Evolutionary conservation across 2,113 vertebrate genomes (phyloP).

Genomic region (Perca flavescens): DNA sequence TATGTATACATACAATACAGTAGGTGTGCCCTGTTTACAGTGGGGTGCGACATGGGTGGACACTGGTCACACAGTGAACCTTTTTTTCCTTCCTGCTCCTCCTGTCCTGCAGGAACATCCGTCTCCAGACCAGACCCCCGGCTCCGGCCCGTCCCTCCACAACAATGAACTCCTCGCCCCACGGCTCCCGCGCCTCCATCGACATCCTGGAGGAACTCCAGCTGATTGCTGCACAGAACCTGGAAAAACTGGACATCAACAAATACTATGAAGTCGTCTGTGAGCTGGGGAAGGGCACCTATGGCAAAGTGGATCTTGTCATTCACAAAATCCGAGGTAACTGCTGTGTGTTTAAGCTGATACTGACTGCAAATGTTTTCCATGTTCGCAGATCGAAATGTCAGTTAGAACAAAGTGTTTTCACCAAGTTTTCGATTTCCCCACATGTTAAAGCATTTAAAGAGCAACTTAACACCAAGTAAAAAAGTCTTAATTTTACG

Average conservation of each 20-base stretch:
- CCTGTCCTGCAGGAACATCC: constrained; percentile 56
- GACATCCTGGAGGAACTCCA: constrained; percentile 87
- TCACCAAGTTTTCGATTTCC: background rate
- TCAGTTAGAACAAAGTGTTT: background rate
- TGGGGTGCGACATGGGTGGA: background rate
- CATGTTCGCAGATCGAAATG: too few species aligned
- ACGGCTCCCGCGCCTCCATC: constrained; percentile 71
- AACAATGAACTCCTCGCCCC: constrained; percentile 81
- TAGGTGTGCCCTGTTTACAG: constrained; percentile 3
- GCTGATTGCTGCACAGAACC: constrained; percentile 84
- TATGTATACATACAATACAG: background rate
- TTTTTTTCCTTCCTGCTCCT: constrained; percentile 63
- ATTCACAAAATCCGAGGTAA: constrained; percentile 86
- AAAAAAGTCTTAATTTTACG: too few species aligned
- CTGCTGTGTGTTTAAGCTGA: background rate
- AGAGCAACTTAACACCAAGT: background rate
- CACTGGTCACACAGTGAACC: constrained; percentile 29
- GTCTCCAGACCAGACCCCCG: constrained; percentile 43
- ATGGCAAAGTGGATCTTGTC: constrained; percentile 87
- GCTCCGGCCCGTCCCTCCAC: constrained; percentile 11
- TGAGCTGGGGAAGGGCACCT: constrained; percentile 88
- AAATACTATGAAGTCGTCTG: constrained; percentile 86
- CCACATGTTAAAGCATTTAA: background rate
- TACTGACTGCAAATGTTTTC: background rate
- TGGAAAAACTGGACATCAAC: constrained; percentile 84